Conservation (phyloP, 2,113 vertebrate species). For the Protomyctophum bolini region DNA sequence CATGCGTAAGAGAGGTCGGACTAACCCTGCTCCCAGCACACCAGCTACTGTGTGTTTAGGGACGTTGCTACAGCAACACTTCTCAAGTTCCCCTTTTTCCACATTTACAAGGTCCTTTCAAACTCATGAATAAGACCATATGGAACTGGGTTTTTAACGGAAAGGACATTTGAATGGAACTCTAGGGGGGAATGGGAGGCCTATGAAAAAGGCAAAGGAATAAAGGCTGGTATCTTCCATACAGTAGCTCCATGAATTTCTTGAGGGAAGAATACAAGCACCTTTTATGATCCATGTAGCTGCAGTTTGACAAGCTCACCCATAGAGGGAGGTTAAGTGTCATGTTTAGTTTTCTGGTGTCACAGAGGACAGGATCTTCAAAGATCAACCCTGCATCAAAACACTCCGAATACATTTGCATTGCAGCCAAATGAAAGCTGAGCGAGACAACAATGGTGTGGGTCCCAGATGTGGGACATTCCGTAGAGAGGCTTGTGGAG, state of each 20-base stretch:
- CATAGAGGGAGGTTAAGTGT: slow-evolving; percentile 65
- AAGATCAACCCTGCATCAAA: background rate
- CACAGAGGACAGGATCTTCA: background rate
- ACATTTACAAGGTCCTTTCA: slow-evolving; percentile 26
- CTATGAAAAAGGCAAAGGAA: background rate
- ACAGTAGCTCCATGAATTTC: no score
- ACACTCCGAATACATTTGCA: background rate
- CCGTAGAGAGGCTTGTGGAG: slow-evolving; percentile 23
- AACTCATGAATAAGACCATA: background rate
- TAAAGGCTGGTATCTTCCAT: background rate
- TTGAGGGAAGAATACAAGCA: no score
- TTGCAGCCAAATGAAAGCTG: slow-evolving; percentile 12
- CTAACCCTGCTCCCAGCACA: slow-evolving; percentile 21
- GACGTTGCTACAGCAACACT: slow-evolving; percentile 47
- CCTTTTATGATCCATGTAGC: no score
- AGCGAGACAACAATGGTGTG: slow-evolving; percentile 9
- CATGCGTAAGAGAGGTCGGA: slow-evolving; percentile 54
- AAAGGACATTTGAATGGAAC: slow-evolving; percentile 10
- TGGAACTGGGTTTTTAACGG: slow-evolving; percentile 26
- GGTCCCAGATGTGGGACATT: slow-evolving; percentile 43
- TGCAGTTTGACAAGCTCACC: slow-evolving; percentile 22
- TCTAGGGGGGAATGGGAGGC: slow-evolving; percentile 3
- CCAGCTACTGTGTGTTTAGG: slow-evolving; percentile 55
- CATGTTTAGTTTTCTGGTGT: background rate
- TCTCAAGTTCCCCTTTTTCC: slow-evolving; percentile 53